Evolutionary conservation across 2,797 vertebrate species (phyloP).

Genomic region (Poecilia velifera): DNA sequence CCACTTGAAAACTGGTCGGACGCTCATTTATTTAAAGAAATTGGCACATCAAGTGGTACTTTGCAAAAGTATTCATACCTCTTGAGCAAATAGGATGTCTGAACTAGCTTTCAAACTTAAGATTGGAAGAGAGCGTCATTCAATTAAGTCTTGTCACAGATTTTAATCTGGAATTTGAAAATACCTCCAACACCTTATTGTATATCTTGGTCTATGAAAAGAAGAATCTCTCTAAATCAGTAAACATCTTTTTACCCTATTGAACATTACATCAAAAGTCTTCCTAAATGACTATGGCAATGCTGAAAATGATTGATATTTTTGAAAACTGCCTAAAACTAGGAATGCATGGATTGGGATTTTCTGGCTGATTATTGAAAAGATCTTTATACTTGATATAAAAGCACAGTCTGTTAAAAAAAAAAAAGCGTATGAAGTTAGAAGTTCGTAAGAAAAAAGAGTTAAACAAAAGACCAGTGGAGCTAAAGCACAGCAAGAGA

Average conservation of each 20-base stretch:
- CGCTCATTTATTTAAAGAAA: conserved; percentile 27
- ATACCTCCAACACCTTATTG: neutral
- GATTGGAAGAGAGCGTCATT: neutral
- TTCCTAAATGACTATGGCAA: neutral
- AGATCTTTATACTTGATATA: too few relatives aligned
- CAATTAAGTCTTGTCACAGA: neutral
- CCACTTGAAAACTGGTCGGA: conserved; percentile 19
- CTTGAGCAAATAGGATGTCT: neutral
- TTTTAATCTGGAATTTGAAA: neutral
- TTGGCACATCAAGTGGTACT: conserved; percentile 14
- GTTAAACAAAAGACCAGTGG: neutral
- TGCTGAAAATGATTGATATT: neutral
- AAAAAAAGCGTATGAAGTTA: neutral
- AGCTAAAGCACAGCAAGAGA: neutral
- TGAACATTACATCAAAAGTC: neutral
- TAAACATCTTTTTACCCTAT: neutral
- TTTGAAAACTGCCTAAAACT: neutral
- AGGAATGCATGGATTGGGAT: too few relatives aligned
- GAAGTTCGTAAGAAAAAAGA: neutral
- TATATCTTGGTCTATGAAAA: neutral
- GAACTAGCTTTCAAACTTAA: neutral
- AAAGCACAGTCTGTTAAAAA: neutral
- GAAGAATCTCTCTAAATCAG: neutral
- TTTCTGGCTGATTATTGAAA: too few relatives aligned
- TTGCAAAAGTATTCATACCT: neutral